Evolutionary conservation across 2,797 vertebrate genomes (phyloP).

Genomic region (Galagoides demidoff): DNA sequence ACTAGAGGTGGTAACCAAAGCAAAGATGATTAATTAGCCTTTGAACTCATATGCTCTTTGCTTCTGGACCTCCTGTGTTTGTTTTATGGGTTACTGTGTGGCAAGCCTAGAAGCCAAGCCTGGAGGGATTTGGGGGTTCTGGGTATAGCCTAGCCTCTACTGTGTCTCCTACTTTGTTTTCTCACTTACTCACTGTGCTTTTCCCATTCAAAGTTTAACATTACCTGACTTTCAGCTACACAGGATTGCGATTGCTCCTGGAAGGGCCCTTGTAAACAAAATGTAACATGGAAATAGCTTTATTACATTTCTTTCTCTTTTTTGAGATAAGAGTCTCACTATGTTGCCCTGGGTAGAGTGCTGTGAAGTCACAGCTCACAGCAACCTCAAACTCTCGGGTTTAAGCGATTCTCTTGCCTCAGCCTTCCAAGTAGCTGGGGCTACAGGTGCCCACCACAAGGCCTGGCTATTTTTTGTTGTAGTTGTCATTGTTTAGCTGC

Average conservation of each 20-base stretch:
- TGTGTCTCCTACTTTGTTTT: neutral
- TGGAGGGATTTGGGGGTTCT: neutral
- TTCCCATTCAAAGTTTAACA: neutral
- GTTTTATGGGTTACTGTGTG: constrained; percentile 23
- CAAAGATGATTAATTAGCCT: constrained; percentile 16
- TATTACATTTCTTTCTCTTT: neutral
- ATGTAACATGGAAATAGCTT: constrained; percentile 6
- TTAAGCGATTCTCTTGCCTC: too few species aligned
- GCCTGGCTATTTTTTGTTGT: too few species aligned
- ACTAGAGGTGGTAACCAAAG: neutral
- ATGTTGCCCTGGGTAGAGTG: too few species aligned
- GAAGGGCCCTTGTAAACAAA: constrained; percentile 12
- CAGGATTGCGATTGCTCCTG: neutral
- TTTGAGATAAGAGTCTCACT: too few species aligned
- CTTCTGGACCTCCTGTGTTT: neutral
- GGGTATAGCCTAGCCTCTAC: neutral
- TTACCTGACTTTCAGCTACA: constrained; percentile 15
- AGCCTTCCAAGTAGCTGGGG: too few species aligned
- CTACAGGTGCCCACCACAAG: too few species aligned
- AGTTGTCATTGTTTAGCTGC: too few species aligned
- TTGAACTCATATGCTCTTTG: neutral
- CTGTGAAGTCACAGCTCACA: too few species aligned
- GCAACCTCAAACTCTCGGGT: too few species aligned
- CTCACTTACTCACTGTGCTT: neutral
- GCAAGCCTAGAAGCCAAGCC: neutral